Evolutionary conservation across 2,797 vertebrate species (phyloP).

Genomic region (Gadopsis marmoratus): DNA sequence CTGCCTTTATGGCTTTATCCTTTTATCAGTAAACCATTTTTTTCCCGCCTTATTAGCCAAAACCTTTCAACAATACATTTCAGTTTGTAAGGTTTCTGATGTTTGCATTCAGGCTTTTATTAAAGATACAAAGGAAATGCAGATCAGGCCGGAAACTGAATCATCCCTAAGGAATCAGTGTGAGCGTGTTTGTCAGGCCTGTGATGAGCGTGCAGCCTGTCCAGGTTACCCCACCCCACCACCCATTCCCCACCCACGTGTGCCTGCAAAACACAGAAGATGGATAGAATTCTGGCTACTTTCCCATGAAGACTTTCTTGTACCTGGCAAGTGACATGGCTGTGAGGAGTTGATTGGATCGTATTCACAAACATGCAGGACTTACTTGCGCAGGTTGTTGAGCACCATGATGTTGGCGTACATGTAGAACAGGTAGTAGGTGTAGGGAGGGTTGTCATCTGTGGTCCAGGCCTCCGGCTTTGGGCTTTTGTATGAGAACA

Average conservation of each 20-base stretch:
- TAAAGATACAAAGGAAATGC: not conserved
- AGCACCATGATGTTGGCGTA: conserved; percentile 98
- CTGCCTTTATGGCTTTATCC: no score
- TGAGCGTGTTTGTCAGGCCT: not conserved
- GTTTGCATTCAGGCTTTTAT: not conserved
- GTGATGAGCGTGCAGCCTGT: not conserved
- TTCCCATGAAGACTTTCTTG: not conserved
- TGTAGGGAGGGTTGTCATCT: conserved; percentile 95
- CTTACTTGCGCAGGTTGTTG: conserved; percentile 95
- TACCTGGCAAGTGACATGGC: not conserved
- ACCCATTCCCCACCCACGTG: not conserved
- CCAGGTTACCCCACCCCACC: not conserved
- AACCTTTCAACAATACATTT: not conserved
- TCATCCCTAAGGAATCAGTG: not conserved
- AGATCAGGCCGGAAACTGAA: not conserved
- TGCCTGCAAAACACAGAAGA: no score
- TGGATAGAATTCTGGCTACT: not conserved
- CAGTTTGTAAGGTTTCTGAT: not conserved
- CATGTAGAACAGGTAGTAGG: conserved; percentile 98
- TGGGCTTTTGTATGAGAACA: conserved; percentile 96
- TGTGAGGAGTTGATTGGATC: not conserved
- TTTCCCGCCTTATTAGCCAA: no score
- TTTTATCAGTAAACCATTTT: not conserved
- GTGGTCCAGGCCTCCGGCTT: conserved; percentile 92
- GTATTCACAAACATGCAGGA: conserved; percentile 4